Evolutionary conservation across 2,113 vertebrate species (phyloP), one percentile per base, ranked within the genome.

Genomic region (Lepidothrix coronata): DNA sequence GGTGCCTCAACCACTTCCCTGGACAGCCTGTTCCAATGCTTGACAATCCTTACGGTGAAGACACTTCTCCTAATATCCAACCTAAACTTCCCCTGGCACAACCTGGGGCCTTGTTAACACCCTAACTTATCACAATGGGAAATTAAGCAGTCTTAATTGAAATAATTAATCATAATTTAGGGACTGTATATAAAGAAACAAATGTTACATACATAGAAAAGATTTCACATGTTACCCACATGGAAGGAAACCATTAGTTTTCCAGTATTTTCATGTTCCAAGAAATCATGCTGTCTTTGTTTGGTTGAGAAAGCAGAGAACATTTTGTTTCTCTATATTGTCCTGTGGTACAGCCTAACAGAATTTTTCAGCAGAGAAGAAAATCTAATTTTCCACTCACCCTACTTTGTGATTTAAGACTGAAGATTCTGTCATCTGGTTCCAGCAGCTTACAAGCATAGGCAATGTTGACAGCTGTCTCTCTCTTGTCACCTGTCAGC

Each of bases 401-500:
- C 97, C 98, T 98, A 94, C 91, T 98, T 25, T 97, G 97, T 85
- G 98, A 98, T 78, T 97, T 98, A 49, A 98, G 98, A 24, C 96
- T 97, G 89, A 99, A 98, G 83, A 99, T 97, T 35, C 87, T 97
- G 94, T 99, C 99, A 5, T 91, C 93, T 2, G 97, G 93, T 41
- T 98, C 95, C 24, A 99, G 97, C 3, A 99, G 98, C 85, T 97
- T 99, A 95, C 99, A 99, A 15, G 99, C 98, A 71, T 98, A 98
- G 8, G 99, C 99, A 11, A 99, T 98, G 92, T 99, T 99, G 96
- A 99, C 88, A 75, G 99, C 99, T 0, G 99, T 99, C 97, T 99
- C 99, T 86, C 98, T 98, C 93, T 99, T 99, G 97, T 99, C 99
- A 71, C 99, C 99, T 1, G 99, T 99, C 70, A 99, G 98, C 97